phyloP scores from a whole-genome alignment of 1,140 invertebrate genomes.

The Harlomillsia oculata region DNA sequence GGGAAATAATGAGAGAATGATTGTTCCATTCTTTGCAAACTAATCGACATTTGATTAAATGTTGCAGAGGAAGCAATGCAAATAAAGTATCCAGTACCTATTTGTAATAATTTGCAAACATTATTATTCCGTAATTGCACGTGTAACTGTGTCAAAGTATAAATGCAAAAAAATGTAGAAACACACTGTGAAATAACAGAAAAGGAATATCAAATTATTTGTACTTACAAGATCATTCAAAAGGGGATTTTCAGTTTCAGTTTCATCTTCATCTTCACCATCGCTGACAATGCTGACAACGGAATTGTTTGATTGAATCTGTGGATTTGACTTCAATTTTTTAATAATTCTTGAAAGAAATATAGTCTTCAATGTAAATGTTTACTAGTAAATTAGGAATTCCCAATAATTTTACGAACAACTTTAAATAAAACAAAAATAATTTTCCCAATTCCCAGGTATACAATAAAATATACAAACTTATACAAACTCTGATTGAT shows the following conservation, averaged over 20 bases:
- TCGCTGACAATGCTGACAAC: no score
- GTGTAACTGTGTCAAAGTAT: neutral
- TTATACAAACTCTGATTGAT: no score
- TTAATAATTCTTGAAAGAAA: no score
- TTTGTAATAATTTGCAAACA: neutral
- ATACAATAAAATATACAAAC: no score
- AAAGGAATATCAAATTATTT: neutral
- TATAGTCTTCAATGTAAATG: no score
- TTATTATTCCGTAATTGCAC: neutral
- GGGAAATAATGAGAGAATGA: neutral
- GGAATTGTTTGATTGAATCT: no score
- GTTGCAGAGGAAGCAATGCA: neutral
- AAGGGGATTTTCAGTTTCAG: neutral
- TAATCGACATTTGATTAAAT: neutral
- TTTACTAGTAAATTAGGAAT: no score
- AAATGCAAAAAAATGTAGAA: neutral
- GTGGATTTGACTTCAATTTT: no score
- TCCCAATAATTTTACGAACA: no score
- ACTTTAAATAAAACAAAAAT: no score
- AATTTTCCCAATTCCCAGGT: no score
- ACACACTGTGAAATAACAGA: neutral
- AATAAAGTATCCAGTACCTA: slow-evolving; percentile 1
- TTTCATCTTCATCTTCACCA: no score
- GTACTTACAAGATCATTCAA: neutral
- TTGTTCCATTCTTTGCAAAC: neutral